Evolutionary conservation across 1,140 invertebrate genomes (phyloP), one percentile per base, ranked within the genome.

Genomic region (Thaumetopoea pityocampa): DNA sequence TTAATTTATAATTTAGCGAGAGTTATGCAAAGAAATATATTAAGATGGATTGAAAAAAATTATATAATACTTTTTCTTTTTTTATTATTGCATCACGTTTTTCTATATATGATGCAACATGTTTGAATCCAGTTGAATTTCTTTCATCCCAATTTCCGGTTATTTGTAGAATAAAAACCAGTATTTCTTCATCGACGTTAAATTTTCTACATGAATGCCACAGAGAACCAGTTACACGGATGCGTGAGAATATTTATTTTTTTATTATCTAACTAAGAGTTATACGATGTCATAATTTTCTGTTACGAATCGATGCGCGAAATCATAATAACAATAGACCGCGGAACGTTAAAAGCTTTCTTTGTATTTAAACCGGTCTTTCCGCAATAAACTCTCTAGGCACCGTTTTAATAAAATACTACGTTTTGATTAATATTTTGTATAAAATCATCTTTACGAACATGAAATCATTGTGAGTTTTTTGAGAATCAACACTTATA

Each of bases 1-100:
- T 61, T 62, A 51, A 60, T 68, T 63, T 60, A 43, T 24, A 51
- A 47, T 62, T 66, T 55, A 36, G 52, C 60, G 54, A 61, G 49
- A 55, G 60, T 63, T 61, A 57, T 62, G 47, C 35, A 23, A 12
- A 22, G 12, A 54, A 62, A 54, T 62, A 47, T 36, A 53, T 51
- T 22, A 36, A 50, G 27, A 32, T 35, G 29, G n/a, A 35, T 18
- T 28, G 11, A 29, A 17, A 28, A 27, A 28, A 20, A 51, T 60
- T 60, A 60, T 51, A 40, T 52, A 53, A 56, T 15, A 43, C 35
- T 50, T 56, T 50, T 56, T 51, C 51, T 47, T 51, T 45, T 49
- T 55, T 33, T 27, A 26, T 33, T 32, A 20, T 28, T 30, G 32
- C 19, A 11, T 9, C 7, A 11, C 12, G 10, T 10, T 11, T 32